Evolutionary conservation across 2,797 vertebrate species (phyloP).

Genomic region (Rhinophrynus dorsalis): DNA sequence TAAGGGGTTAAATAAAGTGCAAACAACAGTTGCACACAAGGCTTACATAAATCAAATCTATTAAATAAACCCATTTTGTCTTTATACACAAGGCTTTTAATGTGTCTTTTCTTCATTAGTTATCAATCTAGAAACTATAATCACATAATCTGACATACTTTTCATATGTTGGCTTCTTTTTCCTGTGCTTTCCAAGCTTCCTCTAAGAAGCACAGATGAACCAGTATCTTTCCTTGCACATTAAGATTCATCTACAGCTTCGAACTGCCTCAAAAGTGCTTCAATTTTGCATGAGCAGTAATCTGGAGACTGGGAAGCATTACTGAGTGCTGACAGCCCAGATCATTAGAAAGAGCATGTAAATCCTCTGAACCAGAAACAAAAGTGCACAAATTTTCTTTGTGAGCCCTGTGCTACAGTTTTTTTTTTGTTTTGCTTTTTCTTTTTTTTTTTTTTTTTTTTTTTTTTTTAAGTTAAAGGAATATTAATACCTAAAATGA

Average conservation of each 20-base stretch:
- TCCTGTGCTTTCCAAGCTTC: constrained; percentile 61
- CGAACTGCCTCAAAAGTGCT: constrained; percentile 73
- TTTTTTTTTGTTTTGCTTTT: no score
- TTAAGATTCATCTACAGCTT: constrained; percentile 70
- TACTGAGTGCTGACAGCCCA: constrained; percentile 67
- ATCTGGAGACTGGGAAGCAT: constrained; percentile 77
- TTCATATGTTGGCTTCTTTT: constrained; percentile 62
- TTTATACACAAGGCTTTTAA: no score
- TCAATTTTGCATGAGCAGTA: constrained; percentile 89
- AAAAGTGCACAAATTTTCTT: constrained; percentile 69
- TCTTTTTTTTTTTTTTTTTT: constrained; percentile 30
- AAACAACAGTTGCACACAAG: no score
- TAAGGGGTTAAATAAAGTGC: no score
- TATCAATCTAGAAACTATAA: constrained; percentile 41
- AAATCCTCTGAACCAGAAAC: constrained; percentile 84
- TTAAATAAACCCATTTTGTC: no score
- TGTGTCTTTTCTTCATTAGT: neutral
- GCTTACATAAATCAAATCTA: no score
- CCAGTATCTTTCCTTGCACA: constrained; percentile 61
- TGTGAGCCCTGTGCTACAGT: constrained; percentile 61
- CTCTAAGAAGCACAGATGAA: constrained; percentile 62
- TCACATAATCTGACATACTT: constrained; percentile 50
- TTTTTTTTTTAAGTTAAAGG: neutral
- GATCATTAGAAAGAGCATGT: constrained; percentile 79
- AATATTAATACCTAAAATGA: no score